Evolutionary conservation across 2,113 vertebrate species (phyloP).

Genomic region (Tylochromis polylepis): DNA sequence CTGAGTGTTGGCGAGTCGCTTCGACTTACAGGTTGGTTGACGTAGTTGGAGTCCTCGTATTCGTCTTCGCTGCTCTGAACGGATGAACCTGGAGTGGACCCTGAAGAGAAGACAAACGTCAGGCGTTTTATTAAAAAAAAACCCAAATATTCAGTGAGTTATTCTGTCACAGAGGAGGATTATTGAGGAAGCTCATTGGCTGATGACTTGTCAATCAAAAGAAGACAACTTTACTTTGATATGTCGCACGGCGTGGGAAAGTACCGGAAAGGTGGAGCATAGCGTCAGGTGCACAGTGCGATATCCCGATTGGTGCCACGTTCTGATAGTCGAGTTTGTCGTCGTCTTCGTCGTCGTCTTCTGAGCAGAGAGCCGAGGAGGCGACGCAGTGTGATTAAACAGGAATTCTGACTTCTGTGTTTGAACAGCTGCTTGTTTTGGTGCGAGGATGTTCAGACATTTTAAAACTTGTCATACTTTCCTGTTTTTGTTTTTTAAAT

Average conservation of each 20-base stretch:
- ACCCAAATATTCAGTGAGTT: neutral
- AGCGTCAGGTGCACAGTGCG: neutral
- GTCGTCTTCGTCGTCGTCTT: neutral
- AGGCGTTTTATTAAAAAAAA: neutral
- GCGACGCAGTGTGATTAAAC: neutral
- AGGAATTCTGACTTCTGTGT: neutral
- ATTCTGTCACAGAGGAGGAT: neutral
- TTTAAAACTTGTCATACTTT: neutral
- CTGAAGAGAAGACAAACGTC: neutral
- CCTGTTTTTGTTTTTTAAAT: neutral
- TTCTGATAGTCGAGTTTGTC: slow-evolving; percentile 15
- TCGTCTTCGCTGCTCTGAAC: neutral
- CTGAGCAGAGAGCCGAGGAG: neutral
- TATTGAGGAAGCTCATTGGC: rapidly evolving
- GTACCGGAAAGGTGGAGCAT: too few species aligned
- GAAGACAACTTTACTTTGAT: neutral
- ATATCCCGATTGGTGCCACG: rapidly evolving
- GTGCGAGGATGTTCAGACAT: rapidly evolving
- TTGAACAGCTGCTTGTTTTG: neutral
- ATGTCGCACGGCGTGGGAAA: neutral
- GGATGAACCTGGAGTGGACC: neutral
- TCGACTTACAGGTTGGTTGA: slow-evolving; percentile 23
- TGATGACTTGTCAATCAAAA: neutral
- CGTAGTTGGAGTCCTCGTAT: slow-evolving; percentile 22
- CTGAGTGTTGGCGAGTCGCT: neutral